Base-by-base conservation (phyloP, 1,140 invertebrate genomes). In the Drosophila mojavensis region DNA sequence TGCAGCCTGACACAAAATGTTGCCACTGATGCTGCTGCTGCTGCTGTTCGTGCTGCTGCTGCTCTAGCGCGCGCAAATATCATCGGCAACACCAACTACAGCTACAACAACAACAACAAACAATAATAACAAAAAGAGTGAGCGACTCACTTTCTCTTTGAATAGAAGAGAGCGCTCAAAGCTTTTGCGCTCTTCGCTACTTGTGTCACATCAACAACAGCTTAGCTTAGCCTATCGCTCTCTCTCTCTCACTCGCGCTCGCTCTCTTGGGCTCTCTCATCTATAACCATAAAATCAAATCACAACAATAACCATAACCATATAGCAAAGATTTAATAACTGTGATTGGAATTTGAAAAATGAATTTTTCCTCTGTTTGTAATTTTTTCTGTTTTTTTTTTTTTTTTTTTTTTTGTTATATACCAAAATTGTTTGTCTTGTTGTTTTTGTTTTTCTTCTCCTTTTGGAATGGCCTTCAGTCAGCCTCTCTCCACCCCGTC, bases 301-400 rank as follows among this genome's bases (percentile, higher is more conserved):
- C 84, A 88, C 84, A 89, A 88, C 84, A 88, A 88, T 88, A 88
- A 88, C 84, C 84, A 84, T 89, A 88, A 88, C 84, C 84, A 84
- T 88, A 88, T 90, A 89, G 84, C 84, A 81, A 88, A 90, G 84
- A 88, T 88, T 88, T 88, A 88, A 88, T 88, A 88, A 89, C 84
- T 89, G 84, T 90, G 84, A 88, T 88, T 88, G 84, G 73, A 81
- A 89, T 88, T 88, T 88, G 84, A 88, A 88, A 88, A 89, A 88
- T 88, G 84, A 88, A 89, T 88, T 88, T 88, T 88, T 71, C 43
- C 60, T 54, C 58, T 43, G 58, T 62, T 60, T 28, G 62, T 36
- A 48, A 59, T 53, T 72, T 64, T 51, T 26, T 20, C 24, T 60
- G 50, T 62, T 39, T 89, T 88, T 88, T 83, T 71, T 30, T 83